Evolutionary conservation across 2,113 vertebrate genomes (phyloP).

Genomic region (Macquaria australasica): DNA sequence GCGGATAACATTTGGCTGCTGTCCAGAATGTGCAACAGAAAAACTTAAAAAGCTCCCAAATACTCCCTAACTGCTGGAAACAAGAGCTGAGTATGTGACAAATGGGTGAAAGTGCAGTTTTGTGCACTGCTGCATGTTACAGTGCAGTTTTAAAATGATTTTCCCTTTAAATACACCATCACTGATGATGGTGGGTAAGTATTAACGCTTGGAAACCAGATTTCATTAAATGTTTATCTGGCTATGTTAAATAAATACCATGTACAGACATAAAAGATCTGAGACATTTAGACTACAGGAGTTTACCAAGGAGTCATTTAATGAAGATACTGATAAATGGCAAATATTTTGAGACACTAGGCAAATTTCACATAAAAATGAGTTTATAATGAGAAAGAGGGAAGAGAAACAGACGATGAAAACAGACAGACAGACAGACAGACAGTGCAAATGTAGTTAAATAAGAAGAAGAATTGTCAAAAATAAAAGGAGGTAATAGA

Average conservation of each 20-base stretch:
- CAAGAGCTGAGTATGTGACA: neutral
- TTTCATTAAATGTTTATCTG: neutral
- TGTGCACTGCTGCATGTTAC: neutral
- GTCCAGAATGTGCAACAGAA: conserved; percentile 30
- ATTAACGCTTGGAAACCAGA: neutral
- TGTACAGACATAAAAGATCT: neutral
- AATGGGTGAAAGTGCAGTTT: neutral
- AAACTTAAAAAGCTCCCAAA: neutral
- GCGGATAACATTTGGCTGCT: conserved; percentile 51
- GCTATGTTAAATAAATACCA: neutral
- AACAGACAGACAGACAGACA: neutral
- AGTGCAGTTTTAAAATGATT: neutral
- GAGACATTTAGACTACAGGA: neutral
- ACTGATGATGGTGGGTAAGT: neutral
- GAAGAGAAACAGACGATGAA: neutral
- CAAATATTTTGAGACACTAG: neutral
- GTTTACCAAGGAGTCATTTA: neutral
- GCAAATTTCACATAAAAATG: neutral
- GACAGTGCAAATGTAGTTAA: neutral
- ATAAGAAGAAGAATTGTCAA: neutral
- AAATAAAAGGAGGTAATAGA: neutral
- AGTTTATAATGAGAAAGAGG: neutral
- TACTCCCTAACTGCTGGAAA: neutral
- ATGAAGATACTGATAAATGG: neutral
- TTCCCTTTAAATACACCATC: neutral